Evolutionary conservation across 2,113 vertebrate genomes (phyloP), one percentile per base, ranked within the genome.

Genomic region (Pygoscelis antarcticus): DNA sequence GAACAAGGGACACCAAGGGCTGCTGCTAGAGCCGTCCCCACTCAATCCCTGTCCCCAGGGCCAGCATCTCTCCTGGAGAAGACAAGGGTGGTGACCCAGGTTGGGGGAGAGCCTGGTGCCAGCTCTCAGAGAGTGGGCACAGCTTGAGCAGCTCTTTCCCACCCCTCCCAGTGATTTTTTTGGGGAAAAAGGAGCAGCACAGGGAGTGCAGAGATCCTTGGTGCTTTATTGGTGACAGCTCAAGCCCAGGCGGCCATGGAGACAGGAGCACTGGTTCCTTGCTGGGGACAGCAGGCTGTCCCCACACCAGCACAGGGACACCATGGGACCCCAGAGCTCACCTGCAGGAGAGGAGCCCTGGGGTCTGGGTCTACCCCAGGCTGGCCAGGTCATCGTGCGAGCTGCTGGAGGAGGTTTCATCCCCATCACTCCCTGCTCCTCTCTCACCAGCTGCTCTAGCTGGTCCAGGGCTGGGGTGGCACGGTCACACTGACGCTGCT

Each of bases 401-500:
- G 51, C 72, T 72, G n/a, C 52, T 61, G 80, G 49, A 54, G 38
- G 11, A n/a, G 47, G 25, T 8, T 36, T 71, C 26, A 21, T 16
- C 25, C 11, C 83, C 47, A 18, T 8, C 25, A 1, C 20, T 54
- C n/a, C 16, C 49, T 23, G 29, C 30, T 47, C 44, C 46, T 60
- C 60, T 15, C 62, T 40, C 74, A 26, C 51, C 91, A 30, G 65
- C n/a, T 22, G 49, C 49, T 51, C 54, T 8, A 23, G 62, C 49
- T 64, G 38, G 9, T 42, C 22, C 44, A 38, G n/a, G 40, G 32
- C n/a, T 57, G 44, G 19, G 78, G 75, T 32, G 83, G 21, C 55
- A 98, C 76, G 2, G 58, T 93, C 87, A 98, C 34, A 2, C 78
- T 96, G 66, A 97, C 89, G 0, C 98, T 98, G 89, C 97, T 98